Base-by-base conservation (phyloP, 2,797 vertebrate genomes). In the Vireo griseus region DNA sequence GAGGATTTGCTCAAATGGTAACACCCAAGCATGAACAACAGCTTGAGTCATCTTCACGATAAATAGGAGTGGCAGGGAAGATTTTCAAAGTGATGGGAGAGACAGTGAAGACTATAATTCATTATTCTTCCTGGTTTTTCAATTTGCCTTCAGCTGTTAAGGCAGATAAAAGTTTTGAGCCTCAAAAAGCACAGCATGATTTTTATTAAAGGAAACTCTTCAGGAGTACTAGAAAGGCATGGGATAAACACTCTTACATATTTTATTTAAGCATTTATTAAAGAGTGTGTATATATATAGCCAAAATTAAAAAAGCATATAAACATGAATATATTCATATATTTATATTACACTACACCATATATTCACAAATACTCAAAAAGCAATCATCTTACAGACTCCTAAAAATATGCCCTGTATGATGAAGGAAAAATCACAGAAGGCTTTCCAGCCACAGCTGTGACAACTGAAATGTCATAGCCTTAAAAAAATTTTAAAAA, bases 1-100 rank as follows among this genome's bases (percentile, higher is more conserved):
- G n/a, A 94, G 86, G 86, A 95, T 80, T 68, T 84, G 48, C 66
- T 81, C 1, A 3, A 69, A 66, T 59, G 83, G 76, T 31, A 96
- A 89, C 88, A 92, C 93, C 88, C 92, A 95, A 76, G 77, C 78
- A 67, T 44, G 74, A 90, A 44, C 71, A 95, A 87, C n/a, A 94
- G 58, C 68, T 80, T 95, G 68, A 95, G 68, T 92, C 93, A 93
- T 77, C 84, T 5, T 83, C 92, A 92, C 2, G 0, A 86, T 83
- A 91, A 61, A 94, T 0, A 91, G 93, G 93, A 96, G 95, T 42
- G 84, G 75, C 78, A 83, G 44, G 35, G 57, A 77, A 82, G 58
- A 58, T 82, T 95, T 94, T 83, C 78, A 93, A 86, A 92, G 84
- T 17, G 57, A 74, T 91, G 91, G 75, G 55, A 91, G 55, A 94